Conservation (phyloP, 2,888 invertebrate species). For the Siphlonurus alternatus region DNA sequence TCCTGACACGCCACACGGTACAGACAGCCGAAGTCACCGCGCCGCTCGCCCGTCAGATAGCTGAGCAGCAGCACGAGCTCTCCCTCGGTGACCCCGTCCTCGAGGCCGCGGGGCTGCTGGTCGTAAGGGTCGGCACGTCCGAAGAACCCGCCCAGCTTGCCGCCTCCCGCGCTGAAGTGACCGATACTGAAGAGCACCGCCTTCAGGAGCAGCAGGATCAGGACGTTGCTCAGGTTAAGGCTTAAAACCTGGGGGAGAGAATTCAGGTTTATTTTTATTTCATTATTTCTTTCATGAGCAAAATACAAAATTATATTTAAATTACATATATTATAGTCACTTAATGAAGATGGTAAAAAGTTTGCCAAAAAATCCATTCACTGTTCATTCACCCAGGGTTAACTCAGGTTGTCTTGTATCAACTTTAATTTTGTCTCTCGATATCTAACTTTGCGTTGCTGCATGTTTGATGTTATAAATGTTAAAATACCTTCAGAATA, state of each 20-base stretch:
- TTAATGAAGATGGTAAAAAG: too few species aligned
- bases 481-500: too few species aligned
- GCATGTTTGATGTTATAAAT: too few species aligned
- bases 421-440: too few species aligned
- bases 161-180: conserved; percentile 25
- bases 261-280: too few species aligned
- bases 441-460: too few species aligned
- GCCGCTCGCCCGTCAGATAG: conserved; percentile 42
- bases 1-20: conserved; percentile 59
- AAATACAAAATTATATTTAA: background rate
- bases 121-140: background rate
- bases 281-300: too few species aligned
- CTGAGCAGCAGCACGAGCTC: conserved; percentile 53
- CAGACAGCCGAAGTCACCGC: conserved; percentile 41
- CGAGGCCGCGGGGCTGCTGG: conserved; percentile 19
- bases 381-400: too few species aligned
- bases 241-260: conserved; percentile 50
- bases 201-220: conserved; percentile 63
- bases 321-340: background rate
- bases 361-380: too few species aligned
- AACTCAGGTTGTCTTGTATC: too few species aligned
- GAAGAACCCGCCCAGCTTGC: background rate
- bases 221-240: conserved; percentile 62
- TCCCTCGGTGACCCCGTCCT: conserved; percentile 41
- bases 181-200: conserved; percentile 68